These are phyloP conservation scores for Pontoporia blainvillei DNA, from an alignment of 2,113 vertebrate species.

Conservation along the genomic window DNA sequence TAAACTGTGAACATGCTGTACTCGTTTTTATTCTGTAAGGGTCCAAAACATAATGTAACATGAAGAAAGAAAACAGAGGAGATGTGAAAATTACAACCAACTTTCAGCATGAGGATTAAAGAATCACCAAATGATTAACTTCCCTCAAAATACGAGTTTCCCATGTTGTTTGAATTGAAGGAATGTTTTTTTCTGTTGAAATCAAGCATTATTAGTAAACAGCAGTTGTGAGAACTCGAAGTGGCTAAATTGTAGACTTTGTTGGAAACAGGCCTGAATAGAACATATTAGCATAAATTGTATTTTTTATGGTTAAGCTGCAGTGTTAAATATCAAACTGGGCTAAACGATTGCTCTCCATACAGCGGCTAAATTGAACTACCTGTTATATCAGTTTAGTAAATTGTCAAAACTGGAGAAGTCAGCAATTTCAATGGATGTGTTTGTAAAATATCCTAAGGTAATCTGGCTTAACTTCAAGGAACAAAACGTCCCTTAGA, in stretches of 20 bases:
- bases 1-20: background rate
- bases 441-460: conserved; percentile 72
- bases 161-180: conserved; percentile 59
- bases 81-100: conserved; percentile 48
- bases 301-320: conserved; percentile 71
- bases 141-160: conserved; percentile 42
- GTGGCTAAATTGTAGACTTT: conserved; percentile 74
- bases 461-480: conserved; percentile 58
- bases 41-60: background rate
- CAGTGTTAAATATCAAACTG: conserved; percentile 74
- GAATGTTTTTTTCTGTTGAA: conserved; percentile 63
- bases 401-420: conserved; percentile 48
- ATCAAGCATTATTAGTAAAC: conserved; percentile 76
- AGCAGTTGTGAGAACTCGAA: conserved; percentile 62
- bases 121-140: conserved; percentile 62
- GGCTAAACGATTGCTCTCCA: conserved; percentile 57
- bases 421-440: conserved; percentile 49
- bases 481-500: conserved; percentile 22
- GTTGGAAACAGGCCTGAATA: conserved; percentile 67
- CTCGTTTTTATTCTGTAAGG: conserved; percentile 19
- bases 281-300: conserved; percentile 72
- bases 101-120: conserved; percentile 51
- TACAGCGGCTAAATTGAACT: conserved; percentile 52
- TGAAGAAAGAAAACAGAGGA: conserved; percentile 1
- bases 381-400: conserved; percentile 70